Conservation (phyloP, 2,888 invertebrate genomes). For the Plutella xylostella region DNA sequence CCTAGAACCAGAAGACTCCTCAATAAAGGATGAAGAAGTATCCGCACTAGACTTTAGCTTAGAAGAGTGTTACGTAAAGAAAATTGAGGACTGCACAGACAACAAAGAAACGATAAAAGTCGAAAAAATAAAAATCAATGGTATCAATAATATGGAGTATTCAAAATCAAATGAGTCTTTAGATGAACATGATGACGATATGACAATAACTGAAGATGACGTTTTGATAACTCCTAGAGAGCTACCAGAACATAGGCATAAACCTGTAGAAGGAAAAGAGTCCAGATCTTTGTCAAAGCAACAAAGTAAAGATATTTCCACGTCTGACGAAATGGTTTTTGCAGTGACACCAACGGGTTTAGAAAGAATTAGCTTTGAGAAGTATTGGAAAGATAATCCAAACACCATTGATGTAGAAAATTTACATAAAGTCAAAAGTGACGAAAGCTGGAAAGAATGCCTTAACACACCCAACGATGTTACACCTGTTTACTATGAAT, state of each 20-base stretch:
- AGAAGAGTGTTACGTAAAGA: conserved; percentile 43
- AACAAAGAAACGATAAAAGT: conserved; percentile 24
- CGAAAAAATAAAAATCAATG: conserved; percentile 18
- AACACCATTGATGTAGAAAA: conserved; percentile 25
- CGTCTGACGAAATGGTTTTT: conserved; percentile 67
- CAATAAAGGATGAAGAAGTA: conserved; percentile 62
- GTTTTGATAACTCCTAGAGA: conserved; percentile 47
- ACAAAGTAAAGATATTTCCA: conserved; percentile 62
- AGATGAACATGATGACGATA: conserved; percentile 56
- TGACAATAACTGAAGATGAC: conserved; percentile 64
- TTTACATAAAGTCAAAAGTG: conserved; percentile 44
- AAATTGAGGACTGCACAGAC: conserved; percentile 23
- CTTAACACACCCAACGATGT: conserved; percentile 45
- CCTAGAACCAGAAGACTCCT: conserved; percentile 69
- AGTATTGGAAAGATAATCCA: conserved; percentile 56
- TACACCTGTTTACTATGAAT: conserved; percentile 37
- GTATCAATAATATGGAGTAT: not conserved
- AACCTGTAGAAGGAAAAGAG: conserved; percentile 32
- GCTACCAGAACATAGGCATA: conserved; percentile 42
- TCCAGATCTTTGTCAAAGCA: conserved; percentile 50
- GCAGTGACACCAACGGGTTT: conserved; percentile 63
- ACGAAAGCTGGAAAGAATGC: conserved; percentile 59
- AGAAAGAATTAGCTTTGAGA: conserved; percentile 63
- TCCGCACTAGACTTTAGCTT: conserved; percentile 58
- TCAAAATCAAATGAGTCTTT: conserved; percentile 56